Percentiles rank a stretch among this genome's conserved stretches.
phyloP scores from a whole-genome alignment of 1,140 invertebrate species.

The Zaprionus ornatus region DNA sequence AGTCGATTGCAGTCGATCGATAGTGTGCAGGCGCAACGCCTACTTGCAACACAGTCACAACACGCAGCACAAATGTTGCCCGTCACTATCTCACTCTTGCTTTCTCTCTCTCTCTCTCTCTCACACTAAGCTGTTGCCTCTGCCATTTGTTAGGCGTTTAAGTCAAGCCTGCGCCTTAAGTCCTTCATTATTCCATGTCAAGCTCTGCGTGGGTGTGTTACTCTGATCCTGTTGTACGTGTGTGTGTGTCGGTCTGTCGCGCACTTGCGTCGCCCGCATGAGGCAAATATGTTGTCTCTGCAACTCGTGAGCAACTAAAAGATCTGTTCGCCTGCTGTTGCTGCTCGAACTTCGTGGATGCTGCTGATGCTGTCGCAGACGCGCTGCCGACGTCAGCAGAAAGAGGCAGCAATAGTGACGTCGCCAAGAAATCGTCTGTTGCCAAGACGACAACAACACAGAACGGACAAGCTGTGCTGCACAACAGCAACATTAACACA shows the following conservation, averaged over 20 bases:
- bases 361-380: conserved; percentile 12
- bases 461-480: conserved; percentile 26
- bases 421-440: neutral
- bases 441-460: conserved; percentile 17
- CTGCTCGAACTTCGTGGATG: conserved; percentile 26
- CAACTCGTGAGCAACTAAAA: conserved; percentile 66
- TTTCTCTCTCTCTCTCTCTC: neutral
- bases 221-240: conserved; percentile 2
- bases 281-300: conserved; percentile 59
- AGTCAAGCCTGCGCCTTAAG: conserved; percentile 55
- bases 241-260: conserved; percentile 45
- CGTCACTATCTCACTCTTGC: neutral
- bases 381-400: conserved; percentile 13
- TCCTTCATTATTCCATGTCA: conserved; percentile 43
- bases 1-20: conserved; percentile 12
- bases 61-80: conserved; percentile 30
- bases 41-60: conserved; percentile 52
- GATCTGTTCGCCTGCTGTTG: conserved; percentile 47
- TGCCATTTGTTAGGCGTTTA: conserved; percentile 70
- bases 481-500: conserved; percentile 49
- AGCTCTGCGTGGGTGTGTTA: conserved; percentile 30
- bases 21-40: conserved; percentile 56
- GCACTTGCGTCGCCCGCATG: conserved; percentile 36
- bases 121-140: conserved; percentile 61
- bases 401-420: neutral